Base-by-base conservation (phyloP, 1,140 invertebrate species). In the Spodoptera litura region DNA sequence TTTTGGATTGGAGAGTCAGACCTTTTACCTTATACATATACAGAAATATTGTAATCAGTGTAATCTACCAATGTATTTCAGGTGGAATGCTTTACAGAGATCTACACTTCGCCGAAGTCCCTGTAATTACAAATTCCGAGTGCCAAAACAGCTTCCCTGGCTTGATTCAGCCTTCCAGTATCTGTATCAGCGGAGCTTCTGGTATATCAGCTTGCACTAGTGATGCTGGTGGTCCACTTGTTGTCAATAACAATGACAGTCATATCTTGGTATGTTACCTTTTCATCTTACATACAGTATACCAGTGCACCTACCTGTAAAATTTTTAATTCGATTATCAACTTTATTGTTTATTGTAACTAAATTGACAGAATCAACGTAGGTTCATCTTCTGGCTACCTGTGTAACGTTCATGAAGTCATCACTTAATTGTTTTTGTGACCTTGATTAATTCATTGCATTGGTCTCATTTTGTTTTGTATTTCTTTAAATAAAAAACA, bases 151-250 rank as follows among this genome's bases (percentile, higher is more conserved):
- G 62, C 4, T 85, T 83, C 75, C 81, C 79, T 0, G 10, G 77
- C 3, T n/a, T 64, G 6, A n/a, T 86, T 1, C 76, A 68, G 2
- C 27, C 80, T 3, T 71, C 76, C 4, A 85, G 83, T 71, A 83
- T 89, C 51, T 89, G 88, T 64, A 88, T 84, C 44, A 86, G 81
- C 64, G 83, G 84, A 38, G 55, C 66, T 9, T 79, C 79, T 44
- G 82, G 83, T 13, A 55, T 27, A 6, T 70, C 85, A 9, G 79
- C 80, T 4, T 85, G 84, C 81, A 9, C 52, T 0, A 84, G 88
- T 5, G 86, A 88, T 71, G 86, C 87, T 49, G 88, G 88, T 55
- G 88, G 87, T 13, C 86, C 87, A 9, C 81, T 89, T 10, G 75
- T 76, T 5, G 61, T 81, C 2, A 62, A 53, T 9, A 82, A 73